Conservation (phyloP, 2,888 invertebrate species). For the Ceratothoa steindachneri region DNA sequence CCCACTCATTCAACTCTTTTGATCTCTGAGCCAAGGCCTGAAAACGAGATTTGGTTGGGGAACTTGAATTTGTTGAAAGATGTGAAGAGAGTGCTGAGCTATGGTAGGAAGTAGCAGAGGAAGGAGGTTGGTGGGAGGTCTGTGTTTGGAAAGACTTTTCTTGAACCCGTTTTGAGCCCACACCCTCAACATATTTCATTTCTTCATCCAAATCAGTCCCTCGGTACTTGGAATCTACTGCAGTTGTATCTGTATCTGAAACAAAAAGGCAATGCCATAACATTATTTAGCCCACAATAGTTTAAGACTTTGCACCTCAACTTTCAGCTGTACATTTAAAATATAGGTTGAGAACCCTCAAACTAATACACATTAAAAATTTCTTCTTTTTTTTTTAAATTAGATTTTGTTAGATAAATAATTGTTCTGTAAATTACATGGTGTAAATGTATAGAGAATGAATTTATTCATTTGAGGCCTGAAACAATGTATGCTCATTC, state of each 20-base stretch:
- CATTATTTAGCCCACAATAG: too few relatives aligned
- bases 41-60: constrained; percentile 11
- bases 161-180: not conserved
- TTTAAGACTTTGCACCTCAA: too few relatives aligned
- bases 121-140: not conserved
- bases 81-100: not conserved
- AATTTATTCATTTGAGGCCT: too few relatives aligned
- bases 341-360: too few relatives aligned
- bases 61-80: not conserved
- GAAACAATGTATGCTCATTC: too few relatives aligned
- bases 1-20: constrained; percentile 41
- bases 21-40: constrained; percentile 33
- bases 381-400: too few relatives aligned
- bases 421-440: too few relatives aligned
- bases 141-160: not conserved
- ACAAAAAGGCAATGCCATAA: not conserved
- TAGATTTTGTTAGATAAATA: too few relatives aligned
- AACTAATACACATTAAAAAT: too few relatives aligned
- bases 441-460: too few relatives aligned
- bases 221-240: not conserved
- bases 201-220: not conserved
- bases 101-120: not conserved
- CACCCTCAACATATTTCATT: not conserved
- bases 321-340: too few relatives aligned
- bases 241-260: not conserved